Conservation (phyloP, 2,797 vertebrate genomes). For the Gallinago nigripennis region DNA sequence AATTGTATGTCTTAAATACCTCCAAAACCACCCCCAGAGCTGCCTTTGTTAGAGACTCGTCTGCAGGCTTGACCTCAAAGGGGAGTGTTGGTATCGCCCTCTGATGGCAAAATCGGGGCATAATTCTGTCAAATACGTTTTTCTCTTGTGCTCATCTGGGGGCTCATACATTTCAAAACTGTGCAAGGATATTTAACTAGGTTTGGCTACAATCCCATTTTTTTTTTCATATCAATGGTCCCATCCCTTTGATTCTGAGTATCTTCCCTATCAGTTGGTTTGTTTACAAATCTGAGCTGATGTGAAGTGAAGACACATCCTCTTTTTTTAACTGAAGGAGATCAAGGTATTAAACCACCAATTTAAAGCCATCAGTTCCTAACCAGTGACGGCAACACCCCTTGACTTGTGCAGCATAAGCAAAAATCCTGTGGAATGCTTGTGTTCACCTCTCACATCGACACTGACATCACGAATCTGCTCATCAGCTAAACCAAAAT, state of each 20-base stretch:
- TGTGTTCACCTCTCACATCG: conserved; percentile 64
- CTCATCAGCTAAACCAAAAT: conserved; percentile 63
- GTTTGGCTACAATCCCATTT: conserved; percentile 4
- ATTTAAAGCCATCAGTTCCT: conserved; percentile 60
- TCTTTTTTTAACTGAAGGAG: conserved; percentile 52
- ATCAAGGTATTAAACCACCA: conserved; percentile 61
- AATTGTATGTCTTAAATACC: conserved; percentile 13
- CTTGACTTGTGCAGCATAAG: conserved; percentile 54
- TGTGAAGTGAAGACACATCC: conserved; percentile 16
- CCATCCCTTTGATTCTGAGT: conserved; percentile 19
- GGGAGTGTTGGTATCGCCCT: conserved; percentile 50
- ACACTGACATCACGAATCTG: conserved; percentile 58
- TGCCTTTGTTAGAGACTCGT: not conserved
- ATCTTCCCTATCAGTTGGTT: conserved; percentile 53
- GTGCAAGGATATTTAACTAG: not conserved
- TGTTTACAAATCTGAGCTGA: conserved; percentile 61
- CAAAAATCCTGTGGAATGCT: conserved; percentile 44
- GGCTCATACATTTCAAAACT: not conserved
- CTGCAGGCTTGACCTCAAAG: conserved; percentile 31
- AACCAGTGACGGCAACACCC: conserved; percentile 48
- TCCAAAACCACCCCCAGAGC: not conserved
- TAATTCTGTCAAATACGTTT: not conserved
- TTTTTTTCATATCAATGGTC: not conserved
- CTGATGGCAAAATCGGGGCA: conserved; percentile 32
- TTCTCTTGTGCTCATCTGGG: not conserved